Base-by-base conservation (phyloP, 2,797 vertebrate genomes). In the Chelon auratus region DNA sequence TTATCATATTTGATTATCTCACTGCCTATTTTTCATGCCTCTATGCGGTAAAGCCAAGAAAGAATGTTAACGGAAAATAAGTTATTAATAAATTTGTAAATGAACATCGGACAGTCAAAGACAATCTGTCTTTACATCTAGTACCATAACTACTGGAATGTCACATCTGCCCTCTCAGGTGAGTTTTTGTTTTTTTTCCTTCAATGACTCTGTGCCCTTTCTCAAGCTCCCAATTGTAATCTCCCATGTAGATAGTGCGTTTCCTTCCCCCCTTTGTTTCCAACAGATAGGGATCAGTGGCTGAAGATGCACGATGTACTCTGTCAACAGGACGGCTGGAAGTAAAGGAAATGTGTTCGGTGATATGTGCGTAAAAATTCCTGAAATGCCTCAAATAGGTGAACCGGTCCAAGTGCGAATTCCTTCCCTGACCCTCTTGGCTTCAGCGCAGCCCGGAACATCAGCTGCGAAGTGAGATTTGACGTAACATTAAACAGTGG, bases 181-280 rank as follows among this genome's bases (percentile, higher is more conserved):
- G 71, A 80, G 36, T 20, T 70, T 68, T 56, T 52, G 9, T 8
- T 20, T 70, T 68, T 43, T 51, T 56, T 52, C 9, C 10, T 30
- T 54, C 11, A 0, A 15, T 55, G 73, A 42, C 69, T 71, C 37
- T 0, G 7, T 65, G 79, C 54, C 61, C 66, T 63, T 36, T 65
- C n/a, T 72, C 20, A 39, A n/a, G 48, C 51, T 66, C 73, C 54
- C 63, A 62, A 76, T 82, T 82, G 76, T 84, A 60, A 86, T 58
- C 56, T 0, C 42, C 17, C 43, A 52, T 68, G 67, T 72, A 70
- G 75, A 80, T 72, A 39, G 42, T 50, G 42, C 15, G 47, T 74
- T 90, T 91, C 87, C 91, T 93, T 93, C 89, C 88, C 0, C 36
- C 69, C 87, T 86, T 87, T 91, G 88, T 90, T 77, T 75, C 69